Evolutionary conservation across 2,113 vertebrate species (phyloP).

Genomic region (Campylomormyrus numenius): DNA sequence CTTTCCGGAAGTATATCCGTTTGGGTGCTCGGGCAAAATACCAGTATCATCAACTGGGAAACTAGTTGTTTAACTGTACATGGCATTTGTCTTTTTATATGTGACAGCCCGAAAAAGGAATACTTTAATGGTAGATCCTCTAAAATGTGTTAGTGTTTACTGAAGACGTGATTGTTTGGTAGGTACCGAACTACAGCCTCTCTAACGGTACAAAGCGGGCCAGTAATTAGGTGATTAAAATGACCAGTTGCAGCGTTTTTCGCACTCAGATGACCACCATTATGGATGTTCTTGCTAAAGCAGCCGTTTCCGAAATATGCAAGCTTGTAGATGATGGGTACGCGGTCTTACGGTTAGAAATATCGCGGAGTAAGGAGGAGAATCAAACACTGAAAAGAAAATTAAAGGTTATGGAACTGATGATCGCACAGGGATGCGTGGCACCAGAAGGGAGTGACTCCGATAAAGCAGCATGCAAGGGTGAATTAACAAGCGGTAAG

Average conservation of each 20-base stretch:
- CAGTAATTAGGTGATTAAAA: conserved; percentile 8
- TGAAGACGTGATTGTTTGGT: background rate
- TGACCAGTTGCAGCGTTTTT: conserved; percentile 40
- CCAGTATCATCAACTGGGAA: background rate
- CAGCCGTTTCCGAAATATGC: conserved; percentile 54
- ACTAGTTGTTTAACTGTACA: background rate
- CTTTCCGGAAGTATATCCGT: background rate
- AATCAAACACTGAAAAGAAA: conserved; percentile 48
- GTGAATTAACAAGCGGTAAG: background rate
- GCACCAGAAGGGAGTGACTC: background rate
- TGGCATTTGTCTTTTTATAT: background rate
- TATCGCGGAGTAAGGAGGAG: conserved; percentile 44
- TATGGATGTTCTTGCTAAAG: conserved; percentile 51
- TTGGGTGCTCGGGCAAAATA: background rate
- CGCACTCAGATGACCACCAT: conserved; percentile 48
- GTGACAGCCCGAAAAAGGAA: background rate
- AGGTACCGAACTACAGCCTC: background rate
- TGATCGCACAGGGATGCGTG: conserved; percentile 41
- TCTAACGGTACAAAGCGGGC: background rate
- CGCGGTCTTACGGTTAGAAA: conserved; percentile 43
- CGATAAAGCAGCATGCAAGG: background rate
- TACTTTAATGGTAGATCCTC: background rate
- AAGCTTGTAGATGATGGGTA: conserved; percentile 49
- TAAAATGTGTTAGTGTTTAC: background rate
- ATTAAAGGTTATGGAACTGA: conserved; percentile 48